Evolutionary conservation across 2,797 vertebrate species (phyloP), one percentile per base, ranked within the genome.

Genomic region (Hemitrygon akajei): DNA sequence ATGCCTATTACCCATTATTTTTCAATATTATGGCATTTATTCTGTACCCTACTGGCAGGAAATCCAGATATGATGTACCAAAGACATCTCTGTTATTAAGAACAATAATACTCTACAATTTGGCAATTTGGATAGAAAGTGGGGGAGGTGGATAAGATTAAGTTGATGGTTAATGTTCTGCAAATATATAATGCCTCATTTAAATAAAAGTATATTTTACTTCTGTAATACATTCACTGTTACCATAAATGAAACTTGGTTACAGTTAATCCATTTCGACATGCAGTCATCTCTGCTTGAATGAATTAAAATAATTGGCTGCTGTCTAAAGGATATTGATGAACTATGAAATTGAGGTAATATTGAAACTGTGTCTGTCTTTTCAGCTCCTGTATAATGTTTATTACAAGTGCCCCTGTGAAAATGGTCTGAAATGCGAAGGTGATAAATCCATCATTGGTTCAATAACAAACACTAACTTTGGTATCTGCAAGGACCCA

Each of bases 381-480:
- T 94, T 34, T 1, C 96, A 98, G 97, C 95, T 80, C 9, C 0
- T 97, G 86, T 96, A 96, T 3, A 96, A 95, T 0, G 71, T 97
- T 69, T 98, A 98, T 95, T 97, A 97, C 94, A 95, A 95, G 56
- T 98, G 97, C 95, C 96, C 96, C 87, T 98, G 97, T 0, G 97
- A 98, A 95, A 94, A 80, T 0, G 97, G 97, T 86, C 94, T 98
- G 95, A 95, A n/a, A 81, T 98, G 97, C 0, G 93, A 98, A 0
- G 94, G 0, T 0, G 95, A 97, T 0, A 96, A 12, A 94, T 95
- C 82, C 94, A 95, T 97, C 0, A 94, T 97, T 37, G 97, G 97
- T 6, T 76, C 95, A 94, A 95, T 98, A 95, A 97, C 96, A 95
- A 97, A 97, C 95, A 96, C 92, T 2, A 71, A 98, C 95, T 97